Evolutionary conservation across 2,888 invertebrate genomes (phyloP), one percentile per base, ranked within the genome.

Genomic region (Perizoma flavofasciatum): DNA sequence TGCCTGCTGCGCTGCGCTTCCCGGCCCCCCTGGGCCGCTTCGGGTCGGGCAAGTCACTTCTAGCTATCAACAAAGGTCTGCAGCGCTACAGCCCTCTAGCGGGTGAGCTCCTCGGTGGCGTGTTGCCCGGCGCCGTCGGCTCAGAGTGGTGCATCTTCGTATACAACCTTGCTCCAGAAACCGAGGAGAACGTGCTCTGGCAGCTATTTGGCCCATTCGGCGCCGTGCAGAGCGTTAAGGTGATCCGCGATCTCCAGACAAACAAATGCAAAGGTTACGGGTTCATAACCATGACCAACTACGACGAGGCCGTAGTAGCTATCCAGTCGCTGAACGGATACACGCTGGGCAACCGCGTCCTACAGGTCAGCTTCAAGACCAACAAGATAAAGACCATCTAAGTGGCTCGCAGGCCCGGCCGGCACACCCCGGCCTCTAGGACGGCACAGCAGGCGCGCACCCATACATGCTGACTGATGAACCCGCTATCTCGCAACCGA

Each of bases 231-330:
- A 96, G 96, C 88, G 97, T 98, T 65, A 98, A 98, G 92, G 97
- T 98, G 75, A 97, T 98, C 79, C 95, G 97, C 77, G 98, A 98
- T 93, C 94, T 96, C 78, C 96, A 97, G 88, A 97, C 97, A 71
- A 97, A 97, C 93, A 98, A 98, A 91, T 98, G 98, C 94, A 98
- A 97, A 92, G 98, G 98, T 73, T 98, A 97, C 88, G 98, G 97
- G 61, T 97, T 98, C 89, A 97, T 98, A 73, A 97, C 97, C 68
- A 98, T 98, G 98, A 97, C 97, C 81, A 97, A 97, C 91, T 98
- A 98, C 93, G 97, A 98, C 88, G 98, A 98, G 88, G 97, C 98
- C 37, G 95, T 97, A 70, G 96, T 97, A 72, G 98, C 98, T 70
- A 97, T 98, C 79, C 97, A 97, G 90, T 96, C 96, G 77, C 94